phyloP scores from a whole-genome alignment of 2,888 invertebrate species.

The Busseola fusca region DNA sequence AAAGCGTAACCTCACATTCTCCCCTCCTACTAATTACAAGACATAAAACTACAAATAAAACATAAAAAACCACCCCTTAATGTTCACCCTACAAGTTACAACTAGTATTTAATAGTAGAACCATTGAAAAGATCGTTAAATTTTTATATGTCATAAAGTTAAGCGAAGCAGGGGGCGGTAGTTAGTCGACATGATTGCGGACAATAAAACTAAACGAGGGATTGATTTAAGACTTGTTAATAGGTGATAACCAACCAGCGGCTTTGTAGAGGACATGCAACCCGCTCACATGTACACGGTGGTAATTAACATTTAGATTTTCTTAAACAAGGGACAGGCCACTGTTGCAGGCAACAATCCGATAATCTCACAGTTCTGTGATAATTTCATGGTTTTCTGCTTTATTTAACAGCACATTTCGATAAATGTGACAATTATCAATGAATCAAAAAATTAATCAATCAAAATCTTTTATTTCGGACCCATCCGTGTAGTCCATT shows the following conservation, averaged over 20 bases:
- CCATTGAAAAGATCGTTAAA: slow-evolving; percentile 60
- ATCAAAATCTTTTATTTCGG: too few species aligned
- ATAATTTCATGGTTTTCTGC: neutral
- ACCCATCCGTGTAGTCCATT: too few species aligned
- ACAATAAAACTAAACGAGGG: slow-evolving; percentile 51
- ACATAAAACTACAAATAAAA: slow-evolving; percentile 48
- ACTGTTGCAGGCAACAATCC: neutral
- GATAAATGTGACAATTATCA: neutral
- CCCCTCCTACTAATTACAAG: slow-evolving; percentile 45
- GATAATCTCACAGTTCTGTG: neutral
- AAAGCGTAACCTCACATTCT: slow-evolving; percentile 34
- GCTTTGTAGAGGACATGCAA: neutral
- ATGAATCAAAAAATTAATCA: too few species aligned
- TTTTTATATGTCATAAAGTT: slow-evolving; percentile 59
- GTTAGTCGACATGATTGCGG: slow-evolving; percentile 51
- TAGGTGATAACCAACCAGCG: slow-evolving; percentile 16
- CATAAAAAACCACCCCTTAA: slow-evolving; percentile 50
- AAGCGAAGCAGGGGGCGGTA: slow-evolving; percentile 44
- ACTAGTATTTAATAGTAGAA: slow-evolving; percentile 61
- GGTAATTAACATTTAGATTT: neutral
- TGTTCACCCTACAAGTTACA: slow-evolving; percentile 51
- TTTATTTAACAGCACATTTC: neutral
- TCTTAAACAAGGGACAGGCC: neutral
- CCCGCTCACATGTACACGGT: fast-evolving
- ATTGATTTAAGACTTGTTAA: slow-evolving; percentile 57